Percentiles rank a stretch among this genome's conserved stretches.
phyloP scores from a whole-genome alignment of 2,113 vertebrate species.

The Arizona elegans region DNA sequence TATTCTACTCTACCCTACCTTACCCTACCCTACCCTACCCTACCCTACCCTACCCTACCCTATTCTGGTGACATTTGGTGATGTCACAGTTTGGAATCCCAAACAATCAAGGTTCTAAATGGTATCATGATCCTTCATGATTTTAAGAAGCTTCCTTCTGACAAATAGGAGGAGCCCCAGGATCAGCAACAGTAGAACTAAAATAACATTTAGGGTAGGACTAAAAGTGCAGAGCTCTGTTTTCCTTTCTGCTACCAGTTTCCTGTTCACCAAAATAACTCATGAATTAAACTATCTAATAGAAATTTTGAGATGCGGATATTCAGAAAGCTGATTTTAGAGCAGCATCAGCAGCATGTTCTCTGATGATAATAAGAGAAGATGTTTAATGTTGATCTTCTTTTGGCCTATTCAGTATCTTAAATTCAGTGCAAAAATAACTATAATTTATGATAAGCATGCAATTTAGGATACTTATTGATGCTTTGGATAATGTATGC shows the following conservation, averaged over 20 bases:
- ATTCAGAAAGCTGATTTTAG: background rate
- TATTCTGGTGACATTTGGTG: too few relatives aligned
- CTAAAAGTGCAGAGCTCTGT: background rate
- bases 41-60: too few relatives aligned
- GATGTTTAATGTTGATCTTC: background rate
- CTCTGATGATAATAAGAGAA: background rate
- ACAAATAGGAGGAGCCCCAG: background rate
- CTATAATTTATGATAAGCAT: background rate
- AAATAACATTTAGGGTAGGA: background rate
- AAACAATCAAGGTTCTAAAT: background rate
- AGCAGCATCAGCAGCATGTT: background rate
- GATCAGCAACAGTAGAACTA: background rate
- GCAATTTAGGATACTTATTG: background rate
- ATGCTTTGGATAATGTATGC: background rate
- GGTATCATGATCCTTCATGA: background rate
- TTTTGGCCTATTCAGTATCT: background rate
- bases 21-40: too few relatives aligned
- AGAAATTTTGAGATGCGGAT: background rate
- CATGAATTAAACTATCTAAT: background rate
- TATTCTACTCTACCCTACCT: too few relatives aligned
- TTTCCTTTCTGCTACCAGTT: background rate
- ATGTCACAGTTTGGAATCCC: background rate
- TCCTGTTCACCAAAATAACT: background rate
- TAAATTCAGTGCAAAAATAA: background rate
- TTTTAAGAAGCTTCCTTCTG: background rate